Evolutionary conservation across 2,888 invertebrate genomes (phyloP).

Genomic region (Agriotes lineatus): DNA sequence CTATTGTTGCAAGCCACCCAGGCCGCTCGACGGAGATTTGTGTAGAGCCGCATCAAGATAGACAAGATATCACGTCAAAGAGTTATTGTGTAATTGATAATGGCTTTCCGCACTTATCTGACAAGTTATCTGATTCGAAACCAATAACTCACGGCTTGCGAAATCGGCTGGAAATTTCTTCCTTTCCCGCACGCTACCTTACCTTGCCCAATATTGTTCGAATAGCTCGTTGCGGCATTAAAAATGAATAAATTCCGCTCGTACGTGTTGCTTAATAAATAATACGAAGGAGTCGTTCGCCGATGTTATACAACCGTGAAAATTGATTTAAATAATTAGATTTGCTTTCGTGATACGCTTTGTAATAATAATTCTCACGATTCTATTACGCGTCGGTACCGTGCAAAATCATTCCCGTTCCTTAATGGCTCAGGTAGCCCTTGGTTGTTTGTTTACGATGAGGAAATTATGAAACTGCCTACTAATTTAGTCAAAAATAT

Average conservation of each 20-base stretch:
- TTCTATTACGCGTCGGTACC: conserved; percentile 15
- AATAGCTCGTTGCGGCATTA: not conserved
- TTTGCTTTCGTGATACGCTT: conserved; percentile 29
- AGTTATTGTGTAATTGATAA: conserved; percentile 31
- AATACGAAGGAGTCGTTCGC: not conserved
- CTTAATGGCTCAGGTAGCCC: not conserved
- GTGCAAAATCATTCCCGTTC: not conserved
- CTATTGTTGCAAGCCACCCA: conserved; percentile 15
- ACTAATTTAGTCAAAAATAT: too few relatives aligned
- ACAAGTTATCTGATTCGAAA: not conserved
- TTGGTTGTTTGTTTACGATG: not conserved
- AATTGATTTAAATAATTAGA: conserved; percentile 35
- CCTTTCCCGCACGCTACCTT: not conserved
- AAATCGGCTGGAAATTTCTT: not conserved
- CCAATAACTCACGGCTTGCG: not conserved
- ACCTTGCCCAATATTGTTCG: not conserved
- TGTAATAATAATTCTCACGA: conserved; percentile 24
- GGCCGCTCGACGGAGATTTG: conserved; percentile 17
- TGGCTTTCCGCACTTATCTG: conserved; percentile 23
- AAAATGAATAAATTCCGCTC: conserved; percentile 6
- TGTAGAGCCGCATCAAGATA: conserved; percentile 21
- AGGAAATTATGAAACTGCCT: too few relatives aligned
- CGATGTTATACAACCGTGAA: conserved; percentile 21
- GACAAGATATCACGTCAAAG: conserved; percentile 19
- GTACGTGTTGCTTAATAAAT: conserved; percentile 8